Base-by-base conservation (phyloP, 92 coral and sea anemone species). In the Paramuricea clavata region DNA sequence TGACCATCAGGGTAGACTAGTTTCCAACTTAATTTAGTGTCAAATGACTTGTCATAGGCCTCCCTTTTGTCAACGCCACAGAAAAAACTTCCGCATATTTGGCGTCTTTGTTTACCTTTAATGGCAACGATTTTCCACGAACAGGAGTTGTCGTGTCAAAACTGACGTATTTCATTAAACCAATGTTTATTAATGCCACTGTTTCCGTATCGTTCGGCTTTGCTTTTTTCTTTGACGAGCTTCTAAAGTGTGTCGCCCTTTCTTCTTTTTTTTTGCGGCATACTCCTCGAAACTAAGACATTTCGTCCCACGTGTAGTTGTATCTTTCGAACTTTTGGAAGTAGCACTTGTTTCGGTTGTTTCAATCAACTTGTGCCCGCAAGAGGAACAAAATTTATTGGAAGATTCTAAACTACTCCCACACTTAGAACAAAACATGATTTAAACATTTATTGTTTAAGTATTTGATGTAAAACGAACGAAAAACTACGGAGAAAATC, bases 1-100 rank as follows among this genome's bases (percentile, higher is more conserved):
- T 64, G 76, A 31, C 86, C 62, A 49, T 81, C 86, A 23, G 86
- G 76, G 76, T 81, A 81, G 34, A 81, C 86, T 57, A 81, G 76
- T 23, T 69, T 83, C 87, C 87, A 69, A 32, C 59, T 67, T n/a
- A 34, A 64, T 42, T 41, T 81, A 22, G 76, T 12, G 59, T 81
- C 61, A 81, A 81, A 81, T 21, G 77, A 54, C 30, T 81, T 36
- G 75, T 49, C 83, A 50, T 81, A 77, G 23, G 79, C 79, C 68
- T 83, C 43, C 54, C 87, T 33, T 83, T 83, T 31, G 75, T 44
- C 68, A 83, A 49, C 34, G 81, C 87, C 49, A 69, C 27, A 69
- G 67, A n/a, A 69, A 83, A 83, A 52, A 83, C 72, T 72, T 83
- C 88, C 52, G 81, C n/a, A 35, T 70, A 83, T 22, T 0, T 25